Conservation (phyloP, 2,888 invertebrate genomes). For the Drosophila hamatofila region DNA sequence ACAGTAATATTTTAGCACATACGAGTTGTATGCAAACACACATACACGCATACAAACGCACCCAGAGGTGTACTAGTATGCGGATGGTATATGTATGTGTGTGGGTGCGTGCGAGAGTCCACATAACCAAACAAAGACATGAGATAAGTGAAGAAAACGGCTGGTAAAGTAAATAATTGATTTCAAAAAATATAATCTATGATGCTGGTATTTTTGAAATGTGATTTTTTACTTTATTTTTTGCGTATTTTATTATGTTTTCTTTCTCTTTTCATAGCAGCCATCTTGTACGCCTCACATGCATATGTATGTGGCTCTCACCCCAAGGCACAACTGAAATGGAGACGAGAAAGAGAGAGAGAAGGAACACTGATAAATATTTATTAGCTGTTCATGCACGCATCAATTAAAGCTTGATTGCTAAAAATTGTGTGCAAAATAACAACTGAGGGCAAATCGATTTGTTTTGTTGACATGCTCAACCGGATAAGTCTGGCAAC, state of each 20-base stretch:
- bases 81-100: conserved; percentile 20
- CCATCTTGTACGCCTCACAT: conserved; percentile 48
- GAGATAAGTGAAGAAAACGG: conserved; percentile 31
- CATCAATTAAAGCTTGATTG: conserved; percentile 35
- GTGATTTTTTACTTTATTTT: conserved; percentile 63
- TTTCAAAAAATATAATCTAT: conserved; percentile 41
- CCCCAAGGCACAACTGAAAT: conserved; percentile 28
- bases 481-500: conserved; percentile 46
- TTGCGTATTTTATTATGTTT: conserved; percentile 42
- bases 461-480: conserved; percentile 30
- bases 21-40: conserved; percentile 24
- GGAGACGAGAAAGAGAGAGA: conserved; percentile 31
- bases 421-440: conserved; percentile 26
- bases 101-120: conserved; percentile 23
- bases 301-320: conserved; percentile 20
- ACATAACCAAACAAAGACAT: conserved; percentile 55
- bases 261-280: conserved; percentile 54
- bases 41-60: conserved; percentile 21
- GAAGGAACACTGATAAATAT: conserved; percentile 39
- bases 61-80: conserved; percentile 22
- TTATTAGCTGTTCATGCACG: conserved; percentile 27
- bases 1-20: conserved; percentile 36
- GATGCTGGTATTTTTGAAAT: conserved; percentile 53
- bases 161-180: conserved; percentile 68
- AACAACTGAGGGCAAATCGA: conserved; percentile 12